phyloP scores from a whole-genome alignment of 2,797 vertebrate species.

The Enteromius thamalakanensis region DNA sequence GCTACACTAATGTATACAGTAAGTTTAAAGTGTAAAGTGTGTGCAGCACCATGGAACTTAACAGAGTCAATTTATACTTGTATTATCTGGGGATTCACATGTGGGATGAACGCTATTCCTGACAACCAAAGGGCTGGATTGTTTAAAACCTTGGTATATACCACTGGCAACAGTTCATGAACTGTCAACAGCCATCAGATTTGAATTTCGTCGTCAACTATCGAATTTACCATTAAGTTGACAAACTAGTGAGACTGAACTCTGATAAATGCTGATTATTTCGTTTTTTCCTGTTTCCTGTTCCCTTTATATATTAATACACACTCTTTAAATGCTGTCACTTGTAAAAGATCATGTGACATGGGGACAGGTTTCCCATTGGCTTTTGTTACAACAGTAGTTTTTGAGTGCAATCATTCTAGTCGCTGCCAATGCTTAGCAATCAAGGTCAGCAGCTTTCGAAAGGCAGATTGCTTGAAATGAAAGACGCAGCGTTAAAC shows the following conservation, averaged over 20 bases:
- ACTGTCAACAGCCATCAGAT: neutral
- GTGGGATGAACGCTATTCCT: neutral
- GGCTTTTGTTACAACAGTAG: constrained; percentile 16
- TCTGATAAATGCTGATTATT: constrained; percentile 1
- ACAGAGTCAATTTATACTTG: neutral
- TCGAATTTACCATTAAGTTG: neutral
- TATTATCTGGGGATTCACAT: constrained; percentile 2
- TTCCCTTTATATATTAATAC: neutral
- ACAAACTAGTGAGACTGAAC: neutral
- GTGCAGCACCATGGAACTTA: neutral
- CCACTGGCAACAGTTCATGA: neutral
- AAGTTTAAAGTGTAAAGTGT: neutral
- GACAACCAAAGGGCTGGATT: neutral
- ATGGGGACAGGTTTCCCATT: constrained; percentile 12
- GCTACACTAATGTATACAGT: constrained; percentile 10
- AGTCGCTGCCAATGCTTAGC: constrained; percentile 21
- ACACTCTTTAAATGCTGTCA: constrained; percentile 1
- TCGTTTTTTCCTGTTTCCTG: neutral
- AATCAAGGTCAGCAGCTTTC: constrained; percentile 64
- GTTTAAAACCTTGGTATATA: neutral
- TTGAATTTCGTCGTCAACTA: too few species aligned
- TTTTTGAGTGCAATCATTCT: constrained; percentile 9
- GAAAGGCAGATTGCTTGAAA: constrained; percentile 51
- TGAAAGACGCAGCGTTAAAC: constrained; percentile 59
- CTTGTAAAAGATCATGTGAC: constrained; percentile 15